phyloP scores from a whole-genome alignment of 2,888 invertebrate genomes.

The Mylabris sibirica region DNA sequence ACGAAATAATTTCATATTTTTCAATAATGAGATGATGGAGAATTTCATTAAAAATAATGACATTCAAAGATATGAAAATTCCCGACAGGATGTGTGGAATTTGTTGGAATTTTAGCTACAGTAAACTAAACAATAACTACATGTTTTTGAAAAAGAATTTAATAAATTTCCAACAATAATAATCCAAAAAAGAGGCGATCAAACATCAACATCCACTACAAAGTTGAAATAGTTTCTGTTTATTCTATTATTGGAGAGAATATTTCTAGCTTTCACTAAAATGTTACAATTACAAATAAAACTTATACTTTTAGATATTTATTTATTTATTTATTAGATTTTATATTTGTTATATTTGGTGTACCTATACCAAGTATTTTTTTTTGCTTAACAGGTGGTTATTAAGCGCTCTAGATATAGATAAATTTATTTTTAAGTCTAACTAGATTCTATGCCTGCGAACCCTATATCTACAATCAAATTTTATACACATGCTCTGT shows the following conservation, averaged over 20 bases:
- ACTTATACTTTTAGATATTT: neutral
- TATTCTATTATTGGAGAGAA: too few relatives aligned
- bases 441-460: neutral
- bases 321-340: slow-evolving; percentile 1
- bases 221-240: too few relatives aligned
- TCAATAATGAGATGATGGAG: neutral
- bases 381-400: neutral
- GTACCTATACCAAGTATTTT: neutral
- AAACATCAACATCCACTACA: too few relatives aligned
- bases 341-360: too few relatives aligned
- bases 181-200: too few relatives aligned
- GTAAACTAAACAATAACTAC: neutral
- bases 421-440: neutral
- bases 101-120: neutral
- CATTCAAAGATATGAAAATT: neutral
- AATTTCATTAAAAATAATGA: neutral
- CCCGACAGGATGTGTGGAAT: neutral
- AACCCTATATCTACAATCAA: neutral
- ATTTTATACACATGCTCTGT: neutral
- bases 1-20: neutral
- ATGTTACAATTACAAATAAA: too few relatives aligned
- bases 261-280: too few relatives aligned
- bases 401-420: neutral
- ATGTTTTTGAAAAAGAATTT: neutral
- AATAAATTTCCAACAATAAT: too few relatives aligned